Evolutionary conservation across 2,888 invertebrate genomes (phyloP), one percentile per base, ranked within the genome.

Genomic region (Cyclophora albipunctata): DNA sequence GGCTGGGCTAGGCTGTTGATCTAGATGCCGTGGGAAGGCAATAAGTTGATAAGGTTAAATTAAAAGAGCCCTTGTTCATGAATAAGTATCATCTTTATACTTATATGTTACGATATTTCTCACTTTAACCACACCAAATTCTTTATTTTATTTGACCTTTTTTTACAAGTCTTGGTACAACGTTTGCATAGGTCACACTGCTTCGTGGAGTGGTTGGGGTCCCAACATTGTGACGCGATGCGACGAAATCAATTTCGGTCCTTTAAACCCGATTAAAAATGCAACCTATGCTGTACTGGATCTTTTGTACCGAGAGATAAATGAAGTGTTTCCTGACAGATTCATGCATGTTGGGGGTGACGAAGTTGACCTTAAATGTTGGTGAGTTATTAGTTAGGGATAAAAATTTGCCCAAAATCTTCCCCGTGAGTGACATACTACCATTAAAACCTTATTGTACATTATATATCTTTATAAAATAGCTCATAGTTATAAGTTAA

Each of bases 271-370:
- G 0, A 91, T 90, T 2, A 85, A 84, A 4, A 81, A 91, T 3
- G 65, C 64, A 3, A 92, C 93, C 0, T 96, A 93, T 74, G 71
- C 77, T 0, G 92, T 96, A 63, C 71, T 97, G 40, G 59, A 81
- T 34, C 80, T 87, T 2, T 83, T 97, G 5, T 91, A 95, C 58
- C 66, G 77, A 37, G 96, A 96, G 82, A 88, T 95, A 2, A 81
- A 83, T 42, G 48, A 63, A 0, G 84, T 92, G n/a, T 97, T 97
- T 73, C 92, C 92, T 0, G 96, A 96, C 63, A 78, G 91, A 54
- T 96, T 93, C 71, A 67, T 97, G n/a, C 98, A 98, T 78, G 75
- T 98, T 1, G 98, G 98, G 3, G 97, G 96, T 0, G 98, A 98
- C 75, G 98, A 98, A 84, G 96, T 97, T 0, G 91, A 91, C 37